phyloP scores from a whole-genome alignment of 2,888 invertebrate species.

The Eupithecia abbreviata region DNA sequence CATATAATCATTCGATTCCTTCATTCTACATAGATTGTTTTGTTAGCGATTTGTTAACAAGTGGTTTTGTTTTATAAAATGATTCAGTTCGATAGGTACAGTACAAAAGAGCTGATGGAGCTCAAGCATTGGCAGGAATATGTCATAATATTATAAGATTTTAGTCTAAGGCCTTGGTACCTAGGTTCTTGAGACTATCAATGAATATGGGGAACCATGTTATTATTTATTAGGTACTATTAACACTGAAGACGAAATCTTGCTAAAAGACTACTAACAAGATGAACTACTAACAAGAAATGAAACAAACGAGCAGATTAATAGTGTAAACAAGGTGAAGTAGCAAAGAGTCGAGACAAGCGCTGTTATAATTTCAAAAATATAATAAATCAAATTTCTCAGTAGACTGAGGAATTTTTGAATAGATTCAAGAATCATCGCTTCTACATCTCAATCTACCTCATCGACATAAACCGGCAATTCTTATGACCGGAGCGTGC shows the following conservation, averaged over 20 bases:
- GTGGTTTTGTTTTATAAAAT: no score
- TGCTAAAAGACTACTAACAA: neutral
- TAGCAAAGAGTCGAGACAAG: neutral
- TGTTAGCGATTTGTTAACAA: no score
- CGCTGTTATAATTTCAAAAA: neutral
- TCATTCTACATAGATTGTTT: no score
- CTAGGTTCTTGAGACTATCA: no score
- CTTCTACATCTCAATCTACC: conserved; percentile 33
- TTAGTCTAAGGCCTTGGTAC: neutral
- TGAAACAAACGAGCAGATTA: neutral
- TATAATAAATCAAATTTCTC: neutral
- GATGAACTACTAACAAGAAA: neutral
- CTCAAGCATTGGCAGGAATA: neutral
- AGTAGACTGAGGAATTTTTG: neutral
- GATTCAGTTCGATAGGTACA: no score
- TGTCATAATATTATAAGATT: neutral
- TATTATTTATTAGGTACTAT: no score
- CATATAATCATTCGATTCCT: no score
- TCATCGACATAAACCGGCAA: conserved; percentile 50
- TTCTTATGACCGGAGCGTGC: conserved; percentile 58
- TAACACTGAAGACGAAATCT: neutral
- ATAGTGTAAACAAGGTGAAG: neutral
- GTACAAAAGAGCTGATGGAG: neutral
- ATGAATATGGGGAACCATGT: no score
- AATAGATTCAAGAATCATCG: conserved; percentile 23